These are phyloP conservation scores for Cisticola juncidis DNA, from an alignment of 2,113 vertebrate genomes.

Conservation along the genomic window DNA sequence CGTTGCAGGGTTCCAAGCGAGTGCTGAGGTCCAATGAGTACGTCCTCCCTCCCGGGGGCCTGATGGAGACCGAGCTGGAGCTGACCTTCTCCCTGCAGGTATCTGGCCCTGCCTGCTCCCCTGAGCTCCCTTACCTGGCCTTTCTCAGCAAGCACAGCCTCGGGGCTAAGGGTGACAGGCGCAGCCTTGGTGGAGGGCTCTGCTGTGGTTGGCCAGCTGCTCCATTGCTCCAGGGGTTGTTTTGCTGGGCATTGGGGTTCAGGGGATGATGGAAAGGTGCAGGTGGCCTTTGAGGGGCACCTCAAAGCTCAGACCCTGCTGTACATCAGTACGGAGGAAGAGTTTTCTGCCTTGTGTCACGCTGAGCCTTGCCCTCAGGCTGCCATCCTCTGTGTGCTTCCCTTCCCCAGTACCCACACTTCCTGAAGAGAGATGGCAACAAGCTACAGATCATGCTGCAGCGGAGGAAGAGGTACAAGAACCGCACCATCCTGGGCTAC, in stretches of 20 bases:
- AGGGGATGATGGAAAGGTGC: background rate
- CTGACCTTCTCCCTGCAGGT: conserved; percentile 97
- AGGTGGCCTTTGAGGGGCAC: background rate
- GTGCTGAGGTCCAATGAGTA: conserved; percentile 96
- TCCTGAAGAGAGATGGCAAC: conserved; percentile 95
- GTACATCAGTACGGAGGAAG: background rate
- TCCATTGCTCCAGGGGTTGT: background rate
- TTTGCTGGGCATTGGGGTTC: background rate
- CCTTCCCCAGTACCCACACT: conserved; percentile 88
- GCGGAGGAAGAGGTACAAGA: conserved; percentile 93
- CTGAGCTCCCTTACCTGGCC: background rate
- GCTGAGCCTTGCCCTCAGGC: background rate
- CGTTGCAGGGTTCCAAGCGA: conserved; percentile 89
- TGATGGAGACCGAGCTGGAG: conserved; percentile 93
- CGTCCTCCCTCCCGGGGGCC: conserved; percentile 90
- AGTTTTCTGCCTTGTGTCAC: background rate
- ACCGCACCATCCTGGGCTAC: conserved; percentile 93
- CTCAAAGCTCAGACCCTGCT: background rate
- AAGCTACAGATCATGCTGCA: conserved; percentile 96
- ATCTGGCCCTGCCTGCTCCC: background rate
- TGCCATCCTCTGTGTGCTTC: background rate
- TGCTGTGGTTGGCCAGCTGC: background rate
- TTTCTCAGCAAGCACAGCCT: background rate
- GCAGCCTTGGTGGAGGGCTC: background rate
- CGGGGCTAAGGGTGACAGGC: background rate